Conservation (phyloP, 1,140 invertebrate genomes). For the Drosophila bipectinata region DNA sequence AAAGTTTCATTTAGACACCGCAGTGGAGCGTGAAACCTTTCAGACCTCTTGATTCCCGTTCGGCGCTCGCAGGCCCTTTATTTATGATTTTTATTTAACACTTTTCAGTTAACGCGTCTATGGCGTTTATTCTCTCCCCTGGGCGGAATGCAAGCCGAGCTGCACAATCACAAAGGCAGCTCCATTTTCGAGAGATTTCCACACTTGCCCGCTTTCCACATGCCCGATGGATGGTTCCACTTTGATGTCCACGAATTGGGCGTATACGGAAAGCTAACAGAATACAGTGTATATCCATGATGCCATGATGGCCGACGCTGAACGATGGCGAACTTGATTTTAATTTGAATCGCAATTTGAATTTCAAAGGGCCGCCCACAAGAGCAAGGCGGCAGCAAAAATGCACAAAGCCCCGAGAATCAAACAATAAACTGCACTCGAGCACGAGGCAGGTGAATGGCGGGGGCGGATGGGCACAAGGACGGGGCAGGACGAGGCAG, state of each 20-base stretch:
- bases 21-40: constrained; percentile 57
- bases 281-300: not conserved
- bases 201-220: constrained; percentile 58
- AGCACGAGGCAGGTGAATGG: constrained; percentile 53
- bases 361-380: constrained; percentile 69
- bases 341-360: constrained; percentile 71
- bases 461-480: not conserved
- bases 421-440: constrained; percentile 80
- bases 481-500: not conserved
- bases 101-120: constrained; percentile 8
- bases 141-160: constrained; percentile 47
- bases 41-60: constrained; percentile 31
- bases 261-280: constrained; percentile 25
- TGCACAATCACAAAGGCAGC: constrained; percentile 72
- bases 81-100: constrained; percentile 5
- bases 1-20: constrained; percentile 52
- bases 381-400: constrained; percentile 34
- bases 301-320: constrained; percentile 36
- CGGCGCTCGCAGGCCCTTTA: constrained; percentile 35
- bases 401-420: constrained; percentile 69
- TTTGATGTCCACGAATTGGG: constrained; percentile 73
- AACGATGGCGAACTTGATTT: constrained; percentile 65
- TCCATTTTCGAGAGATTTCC: constrained; percentile 34
- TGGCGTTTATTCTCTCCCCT: not conserved
- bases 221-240: constrained; percentile 41